Conservation (phyloP, 2,888 invertebrate species). For the Rhogogaster chlorosoma region DNA sequence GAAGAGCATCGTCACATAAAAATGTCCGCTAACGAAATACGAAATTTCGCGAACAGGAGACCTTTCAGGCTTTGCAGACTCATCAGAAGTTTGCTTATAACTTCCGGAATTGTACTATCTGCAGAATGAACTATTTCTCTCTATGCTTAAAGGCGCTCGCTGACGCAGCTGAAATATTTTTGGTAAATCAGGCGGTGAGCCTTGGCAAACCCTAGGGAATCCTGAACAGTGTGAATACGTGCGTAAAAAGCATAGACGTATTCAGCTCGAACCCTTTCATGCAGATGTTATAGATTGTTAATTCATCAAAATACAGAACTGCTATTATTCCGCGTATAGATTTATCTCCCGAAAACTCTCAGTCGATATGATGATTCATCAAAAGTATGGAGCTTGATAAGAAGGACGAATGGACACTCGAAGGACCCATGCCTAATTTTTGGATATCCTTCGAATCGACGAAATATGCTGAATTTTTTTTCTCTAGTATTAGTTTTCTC, state of each 20-base stretch:
- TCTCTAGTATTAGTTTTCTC: too few species aligned
- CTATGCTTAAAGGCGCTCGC: not conserved
- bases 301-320: not conserved
- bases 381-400: too few species aligned
- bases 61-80: not conserved
- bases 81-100: conserved; percentile 6
- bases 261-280: not conserved
- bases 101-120: not conserved
- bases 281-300: not conserved
- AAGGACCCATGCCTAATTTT: not conserved
- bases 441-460: not conserved
- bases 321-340: not conserved
- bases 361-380: not conserved
- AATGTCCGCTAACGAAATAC: not conserved
- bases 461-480: not conserved
- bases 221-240: not conserved
- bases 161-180: not conserved
- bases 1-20: not conserved
- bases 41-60: not conserved
- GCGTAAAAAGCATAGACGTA: not conserved
- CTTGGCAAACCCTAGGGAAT: not conserved
- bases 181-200: not conserved
- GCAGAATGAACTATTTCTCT: conserved; percentile 15
- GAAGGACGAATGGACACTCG: too few species aligned
- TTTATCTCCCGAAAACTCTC: not conserved